Evolutionary conservation across 2,797 vertebrate genomes (phyloP).

Genomic region (Cichlasoma orientale): DNA sequence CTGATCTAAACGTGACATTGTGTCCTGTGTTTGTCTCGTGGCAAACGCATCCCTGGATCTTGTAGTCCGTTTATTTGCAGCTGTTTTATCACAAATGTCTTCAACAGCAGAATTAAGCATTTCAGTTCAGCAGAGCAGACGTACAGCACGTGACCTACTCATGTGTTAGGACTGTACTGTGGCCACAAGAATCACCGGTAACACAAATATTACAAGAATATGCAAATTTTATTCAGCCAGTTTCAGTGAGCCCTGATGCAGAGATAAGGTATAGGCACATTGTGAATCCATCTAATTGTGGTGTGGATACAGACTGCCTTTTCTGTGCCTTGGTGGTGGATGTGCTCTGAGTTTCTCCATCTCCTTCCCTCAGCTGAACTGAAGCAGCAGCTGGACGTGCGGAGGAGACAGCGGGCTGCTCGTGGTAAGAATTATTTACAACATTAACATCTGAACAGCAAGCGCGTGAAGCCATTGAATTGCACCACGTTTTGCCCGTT

Average conservation of each 20-base stretch:
- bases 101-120: conserved; percentile 23
- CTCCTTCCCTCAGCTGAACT: conserved; percentile 78
- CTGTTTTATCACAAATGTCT: conserved; percentile 17
- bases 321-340: background rate
- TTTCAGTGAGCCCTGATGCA: background rate
- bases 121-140: conserved; percentile 4
- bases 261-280: background rate
- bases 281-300: background rate
- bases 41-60: background rate
- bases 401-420: conserved; percentile 83
- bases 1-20: background rate
- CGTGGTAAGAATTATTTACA: conserved; percentile 75
- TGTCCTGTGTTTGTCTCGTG: background rate
- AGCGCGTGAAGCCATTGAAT: background rate
- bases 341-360: background rate
- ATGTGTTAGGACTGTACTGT: conserved; percentile 39
- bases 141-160: conserved; percentile 33
- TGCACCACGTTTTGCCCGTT: background rate
- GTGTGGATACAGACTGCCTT: fast-evolving
- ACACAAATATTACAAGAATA: background rate
- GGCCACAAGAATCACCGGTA: conserved; percentile 28
- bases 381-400: conserved; percentile 85
- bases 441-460: background rate
- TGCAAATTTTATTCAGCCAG: background rate
- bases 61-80: conserved; percentile 21